These are phyloP conservation scores for Choreutis nemorana DNA, from an alignment of 2,888 invertebrate genomes.

Conservation along the genomic window DNA sequence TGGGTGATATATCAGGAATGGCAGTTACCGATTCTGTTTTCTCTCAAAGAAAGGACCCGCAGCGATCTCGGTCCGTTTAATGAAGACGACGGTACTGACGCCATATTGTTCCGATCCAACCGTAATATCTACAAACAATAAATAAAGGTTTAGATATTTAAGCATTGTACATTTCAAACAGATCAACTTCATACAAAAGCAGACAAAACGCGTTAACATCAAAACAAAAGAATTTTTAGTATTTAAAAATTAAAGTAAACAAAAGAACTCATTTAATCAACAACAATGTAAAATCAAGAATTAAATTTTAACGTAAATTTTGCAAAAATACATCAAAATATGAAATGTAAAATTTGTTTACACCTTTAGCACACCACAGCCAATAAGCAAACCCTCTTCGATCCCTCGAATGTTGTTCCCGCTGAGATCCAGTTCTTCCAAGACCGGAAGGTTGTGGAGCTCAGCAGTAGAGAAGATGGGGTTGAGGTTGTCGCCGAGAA, in stretches of 20 bases:
- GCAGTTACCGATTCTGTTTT: conserved; percentile 87
- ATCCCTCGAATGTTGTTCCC: conserved; percentile 83
- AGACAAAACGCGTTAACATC: too few species aligned
- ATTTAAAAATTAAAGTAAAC: too few species aligned
- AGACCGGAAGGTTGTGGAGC: conserved; percentile 76
- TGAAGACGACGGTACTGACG: conserved; percentile 77
- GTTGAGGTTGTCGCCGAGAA: conserved; percentile 89
- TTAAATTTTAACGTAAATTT: too few species aligned
- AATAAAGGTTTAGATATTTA: background rate
- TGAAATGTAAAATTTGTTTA: too few species aligned
- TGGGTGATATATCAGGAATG: too few species aligned
- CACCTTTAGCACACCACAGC: conserved; percentile 79
- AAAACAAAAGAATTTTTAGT: too few species aligned
- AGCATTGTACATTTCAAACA: too few species aligned
- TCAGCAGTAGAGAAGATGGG: conserved; percentile 90
- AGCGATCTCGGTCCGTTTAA: conserved; percentile 82
- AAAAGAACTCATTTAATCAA: too few species aligned
- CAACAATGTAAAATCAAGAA: too few species aligned
- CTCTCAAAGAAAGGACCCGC: conserved; percentile 75
- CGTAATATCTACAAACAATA: conserved; percentile 72
- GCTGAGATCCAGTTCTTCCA: conserved; percentile 79
- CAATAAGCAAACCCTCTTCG: conserved; percentile 87
- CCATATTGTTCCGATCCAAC: conserved; percentile 82
- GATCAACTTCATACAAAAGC: too few species aligned
- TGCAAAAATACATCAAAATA: too few species aligned